These are phyloP conservation scores for Toxotes jaculatrix DNA, from an alignment of 2,113 vertebrate species.

Conservation along the genomic window DNA sequence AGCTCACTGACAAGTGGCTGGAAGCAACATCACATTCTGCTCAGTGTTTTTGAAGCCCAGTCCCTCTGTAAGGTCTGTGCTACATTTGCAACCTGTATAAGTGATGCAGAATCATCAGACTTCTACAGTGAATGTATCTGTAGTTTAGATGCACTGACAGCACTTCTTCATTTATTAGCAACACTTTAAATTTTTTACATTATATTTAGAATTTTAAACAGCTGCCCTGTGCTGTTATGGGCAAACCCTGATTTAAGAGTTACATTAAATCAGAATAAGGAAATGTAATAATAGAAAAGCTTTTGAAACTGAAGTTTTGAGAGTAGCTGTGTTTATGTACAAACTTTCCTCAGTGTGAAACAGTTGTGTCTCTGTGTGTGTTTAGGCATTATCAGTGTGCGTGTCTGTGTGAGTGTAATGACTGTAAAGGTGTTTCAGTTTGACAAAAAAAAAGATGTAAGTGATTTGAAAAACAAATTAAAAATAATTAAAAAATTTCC, in stretches of 20 bases:
- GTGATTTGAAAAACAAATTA: not conserved
- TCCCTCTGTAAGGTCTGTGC: not conserved
- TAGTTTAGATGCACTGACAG: too few relatives aligned
- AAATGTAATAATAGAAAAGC: too few relatives aligned
- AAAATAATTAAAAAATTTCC: not conserved
- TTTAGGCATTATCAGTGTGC: too few relatives aligned
- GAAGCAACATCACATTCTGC: conserved; percentile 4
- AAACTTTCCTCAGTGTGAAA: not conserved
- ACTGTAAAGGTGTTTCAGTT: not conserved
- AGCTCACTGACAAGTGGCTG: conserved; percentile 2
- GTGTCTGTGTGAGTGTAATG: not conserved
- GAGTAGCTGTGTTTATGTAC: too few relatives aligned
- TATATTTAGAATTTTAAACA: too few relatives aligned
- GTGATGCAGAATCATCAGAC: not conserved
- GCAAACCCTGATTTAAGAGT: too few relatives aligned
- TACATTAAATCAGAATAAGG: not conserved
- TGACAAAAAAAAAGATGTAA: not conserved
- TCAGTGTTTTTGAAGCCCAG: not conserved
- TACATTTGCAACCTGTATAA: not conserved
- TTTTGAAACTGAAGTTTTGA: too few relatives aligned
- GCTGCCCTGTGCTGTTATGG: too few relatives aligned
- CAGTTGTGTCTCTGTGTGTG: not conserved
- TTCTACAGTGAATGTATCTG: not conserved
- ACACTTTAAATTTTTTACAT: too few relatives aligned
- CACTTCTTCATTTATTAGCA: too few relatives aligned